Conservation (phyloP, 2,888 invertebrate species). For the Chrysotoxum bicinctum region DNA sequence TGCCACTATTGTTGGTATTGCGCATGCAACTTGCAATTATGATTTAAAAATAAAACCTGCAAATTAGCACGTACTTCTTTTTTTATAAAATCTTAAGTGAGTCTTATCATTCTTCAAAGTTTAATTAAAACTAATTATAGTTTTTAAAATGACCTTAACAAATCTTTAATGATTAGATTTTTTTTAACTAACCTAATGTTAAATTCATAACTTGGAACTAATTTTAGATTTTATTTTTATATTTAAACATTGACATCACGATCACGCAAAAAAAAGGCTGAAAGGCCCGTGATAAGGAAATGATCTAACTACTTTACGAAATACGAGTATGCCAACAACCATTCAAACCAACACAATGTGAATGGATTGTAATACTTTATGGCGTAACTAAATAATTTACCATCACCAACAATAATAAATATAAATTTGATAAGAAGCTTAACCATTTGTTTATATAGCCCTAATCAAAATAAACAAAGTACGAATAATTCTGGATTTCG, state of each 20-base stretch:
- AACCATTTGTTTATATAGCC: constrained; percentile 31
- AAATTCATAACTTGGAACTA: background rate
- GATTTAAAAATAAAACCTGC: background rate
- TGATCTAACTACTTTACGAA: background rate
- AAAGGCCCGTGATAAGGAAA: constrained; percentile 13
- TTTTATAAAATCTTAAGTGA: background rate
- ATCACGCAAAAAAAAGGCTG: background rate
- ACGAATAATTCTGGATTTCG: background rate
- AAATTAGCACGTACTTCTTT: background rate
- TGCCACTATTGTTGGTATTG: background rate
- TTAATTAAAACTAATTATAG: background rate
- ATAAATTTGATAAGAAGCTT: constrained; percentile 45
- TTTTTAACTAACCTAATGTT: background rate
- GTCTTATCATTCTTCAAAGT: background rate
- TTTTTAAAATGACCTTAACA: constrained; percentile 6
- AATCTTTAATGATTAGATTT: background rate
- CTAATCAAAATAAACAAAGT: constrained; percentile 20
- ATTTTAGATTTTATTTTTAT: constrained; percentile 12
- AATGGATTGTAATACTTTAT: background rate
- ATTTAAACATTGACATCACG: background rate
- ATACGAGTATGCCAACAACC: too few relatives aligned
- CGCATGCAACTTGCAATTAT: background rate
- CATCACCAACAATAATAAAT: constrained; percentile 2
- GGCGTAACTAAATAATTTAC: background rate
- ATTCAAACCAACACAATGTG: background rate